Evolutionary conservation across 1,140 invertebrate species (phyloP), one percentile per base, ranked within the genome.

Genomic region (Bombus terrestris): DNA sequence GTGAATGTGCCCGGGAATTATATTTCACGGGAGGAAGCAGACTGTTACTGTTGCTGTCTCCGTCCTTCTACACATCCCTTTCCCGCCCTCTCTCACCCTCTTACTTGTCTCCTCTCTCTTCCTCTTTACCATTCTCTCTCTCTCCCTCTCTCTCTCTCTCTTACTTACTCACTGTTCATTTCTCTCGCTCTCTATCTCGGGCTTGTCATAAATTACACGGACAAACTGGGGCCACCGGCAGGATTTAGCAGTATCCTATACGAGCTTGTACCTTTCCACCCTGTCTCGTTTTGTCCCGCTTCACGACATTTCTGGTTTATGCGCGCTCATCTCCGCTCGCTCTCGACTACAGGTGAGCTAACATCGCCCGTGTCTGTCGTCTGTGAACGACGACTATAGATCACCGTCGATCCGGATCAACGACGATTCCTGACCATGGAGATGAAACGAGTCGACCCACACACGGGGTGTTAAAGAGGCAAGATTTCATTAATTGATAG

Each of bases 1-100:
- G 94, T 95, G 94, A 95, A 95, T 95, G 94, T 94, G 93, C 93
- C 92, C 87, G 93, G 93, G 94, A 95, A 95, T 95, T 95, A 94
- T 95, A 94, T 95, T 95, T 95, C 94, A 95, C 93, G 91, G 93
- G 93, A 93, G 94, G 93, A 94, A 94, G 94, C 93, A 93, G 92
- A 94, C 94, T 95, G 93, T 94, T 95, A 94, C 94, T 92, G 93
- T 92, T 93, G 89, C 93, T 92, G 91, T 93, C 93, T 87, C 77
- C 76, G 53, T 89, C 80, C 73, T 73, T 41, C 83, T 57, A 59
- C 82, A 35, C 43, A 41, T 73, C n/a, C 64, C 62, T 43, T 35
- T 12, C 39, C 9, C 59, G 1, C 22, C 32, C 74, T 18, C 22
- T 13, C 57, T 12, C 57, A 2, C 43, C 71, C 71, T 39, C 64